Conservation (phyloP, 2,888 invertebrate species). For the Lasioglossum marginatum region DNA sequence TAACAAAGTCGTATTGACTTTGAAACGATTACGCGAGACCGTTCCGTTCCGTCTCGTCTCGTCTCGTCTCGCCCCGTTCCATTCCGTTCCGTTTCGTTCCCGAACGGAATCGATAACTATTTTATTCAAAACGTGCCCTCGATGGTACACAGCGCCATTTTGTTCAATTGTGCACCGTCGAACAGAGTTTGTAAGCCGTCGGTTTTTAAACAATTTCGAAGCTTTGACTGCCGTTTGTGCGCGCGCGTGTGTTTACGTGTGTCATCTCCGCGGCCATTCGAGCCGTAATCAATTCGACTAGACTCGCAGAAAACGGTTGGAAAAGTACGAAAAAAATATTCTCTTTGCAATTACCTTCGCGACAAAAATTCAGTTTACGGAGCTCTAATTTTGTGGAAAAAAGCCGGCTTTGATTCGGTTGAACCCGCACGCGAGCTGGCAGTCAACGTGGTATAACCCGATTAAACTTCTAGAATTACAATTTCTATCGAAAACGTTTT, state of each 20-base stretch:
- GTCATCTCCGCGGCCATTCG: neutral
- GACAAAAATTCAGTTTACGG: neutral
- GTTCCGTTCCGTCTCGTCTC: too few relatives aligned
- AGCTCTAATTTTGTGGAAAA: neutral
- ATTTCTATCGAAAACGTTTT: neutral
- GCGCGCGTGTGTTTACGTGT: too few relatives aligned
- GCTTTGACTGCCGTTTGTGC: too few relatives aligned
- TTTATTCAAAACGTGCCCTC: slow-evolving; percentile 1
- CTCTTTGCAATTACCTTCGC: neutral
- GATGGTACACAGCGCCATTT: neutral
- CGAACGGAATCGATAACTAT: slow-evolving; percentile 2
- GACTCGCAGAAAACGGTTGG: neutral
- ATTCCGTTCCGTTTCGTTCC: neutral
- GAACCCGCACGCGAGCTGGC: neutral
- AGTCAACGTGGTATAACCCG: neutral
- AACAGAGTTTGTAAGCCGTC: neutral
- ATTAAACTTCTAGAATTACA: neutral
- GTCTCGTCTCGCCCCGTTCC: too few relatives aligned
- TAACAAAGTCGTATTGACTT: neutral
- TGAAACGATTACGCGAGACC: neutral
- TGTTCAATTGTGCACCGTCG: neutral
- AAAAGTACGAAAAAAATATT: neutral
- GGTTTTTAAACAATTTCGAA: neutral
- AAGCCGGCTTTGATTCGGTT: neutral
- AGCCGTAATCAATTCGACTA: neutral